Evolutionary conservation across 1,140 invertebrate species (phyloP).

Genomic region (Pseudomyrmex cubaensis): DNA sequence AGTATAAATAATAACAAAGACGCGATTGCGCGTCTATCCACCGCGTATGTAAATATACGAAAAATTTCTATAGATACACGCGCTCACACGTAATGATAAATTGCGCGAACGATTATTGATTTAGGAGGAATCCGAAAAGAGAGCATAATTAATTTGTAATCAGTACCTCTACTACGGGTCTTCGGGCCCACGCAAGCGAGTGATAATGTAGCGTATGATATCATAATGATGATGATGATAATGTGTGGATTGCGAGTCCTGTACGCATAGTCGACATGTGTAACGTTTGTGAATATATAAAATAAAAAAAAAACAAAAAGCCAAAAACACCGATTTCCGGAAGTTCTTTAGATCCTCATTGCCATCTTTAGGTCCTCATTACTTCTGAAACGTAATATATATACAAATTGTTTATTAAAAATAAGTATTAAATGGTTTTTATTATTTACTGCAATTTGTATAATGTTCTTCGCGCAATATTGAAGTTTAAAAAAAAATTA

Average conservation of each 20-base stretch:
- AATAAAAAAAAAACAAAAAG: conserved; percentile 76
- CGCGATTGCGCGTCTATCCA: neutral
- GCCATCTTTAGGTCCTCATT: no score
- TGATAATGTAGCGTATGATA: conserved; percentile 36
- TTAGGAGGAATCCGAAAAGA: conserved; percentile 5
- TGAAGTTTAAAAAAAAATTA: no score
- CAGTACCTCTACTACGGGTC: conserved; percentile 19
- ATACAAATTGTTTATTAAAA: no score
- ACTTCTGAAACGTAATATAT: no score
- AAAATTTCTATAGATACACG: conserved; percentile 38
- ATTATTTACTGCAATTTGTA: no score
- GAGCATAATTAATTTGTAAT: conserved; percentile 57
- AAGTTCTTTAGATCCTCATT: no score
- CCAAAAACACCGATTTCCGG: conserved; percentile 73
- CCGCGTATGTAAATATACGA: conserved; percentile 1
- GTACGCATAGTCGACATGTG: conserved; percentile 79
- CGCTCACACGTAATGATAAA: conserved; percentile 40
- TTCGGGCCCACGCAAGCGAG: conserved; percentile 8
- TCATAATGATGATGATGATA: conserved; percentile 59
- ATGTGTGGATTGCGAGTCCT: conserved; percentile 78
- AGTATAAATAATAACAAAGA: conserved; percentile 12
- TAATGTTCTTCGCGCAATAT: no score
- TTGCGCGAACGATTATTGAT: conserved; percentile 23
- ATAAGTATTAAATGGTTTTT: no score
- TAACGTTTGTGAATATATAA: conserved; percentile 82